phyloP scores from a whole-genome alignment of 2,113 vertebrate species.

The Bagarius yarrelli region DNA sequence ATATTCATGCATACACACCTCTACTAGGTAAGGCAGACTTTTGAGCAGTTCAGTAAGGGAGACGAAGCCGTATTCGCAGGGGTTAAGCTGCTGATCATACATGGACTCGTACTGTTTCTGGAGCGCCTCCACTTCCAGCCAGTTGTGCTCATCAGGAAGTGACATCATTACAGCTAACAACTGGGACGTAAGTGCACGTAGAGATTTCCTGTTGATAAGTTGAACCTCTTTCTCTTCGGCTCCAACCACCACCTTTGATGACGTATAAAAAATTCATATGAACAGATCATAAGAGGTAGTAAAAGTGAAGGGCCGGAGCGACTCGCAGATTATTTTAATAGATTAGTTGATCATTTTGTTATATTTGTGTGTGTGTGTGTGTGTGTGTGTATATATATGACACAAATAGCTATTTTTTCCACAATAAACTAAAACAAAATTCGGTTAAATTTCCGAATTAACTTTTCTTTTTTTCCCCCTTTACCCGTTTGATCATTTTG shows the following conservation, averaged over 20 bases:
- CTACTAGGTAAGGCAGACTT: conserved; percentile 91
- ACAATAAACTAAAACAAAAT: no score
- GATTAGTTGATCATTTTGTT: no score
- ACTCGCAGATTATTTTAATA: no score
- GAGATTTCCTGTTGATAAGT: conserved; percentile 92
- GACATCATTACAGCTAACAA: conserved; percentile 92
- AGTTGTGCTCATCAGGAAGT: conserved; percentile 72
- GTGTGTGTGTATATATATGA: no score
- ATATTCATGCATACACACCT: conserved; percentile 67
- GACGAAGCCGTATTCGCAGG: conserved; percentile 96
- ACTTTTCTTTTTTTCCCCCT: no score
- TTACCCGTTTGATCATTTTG: no score
- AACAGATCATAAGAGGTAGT: not conserved
- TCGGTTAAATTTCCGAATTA: no score
- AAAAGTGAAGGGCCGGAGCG: not conserved
- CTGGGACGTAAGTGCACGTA: conserved; percentile 86
- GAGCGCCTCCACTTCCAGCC: conserved; percentile 75
- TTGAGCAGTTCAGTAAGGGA: conserved; percentile 90
- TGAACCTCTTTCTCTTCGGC: conserved; percentile 84
- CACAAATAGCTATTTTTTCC: no score
- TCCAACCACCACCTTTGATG: conserved; percentile 78
- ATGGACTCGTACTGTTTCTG: conserved; percentile 73
- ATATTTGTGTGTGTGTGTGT: no score
- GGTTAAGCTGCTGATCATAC: conserved; percentile 79
- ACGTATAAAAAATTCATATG: not conserved